Base-by-base conservation (phyloP, 2,797 vertebrate species). In the Martes flavigula region DNA sequence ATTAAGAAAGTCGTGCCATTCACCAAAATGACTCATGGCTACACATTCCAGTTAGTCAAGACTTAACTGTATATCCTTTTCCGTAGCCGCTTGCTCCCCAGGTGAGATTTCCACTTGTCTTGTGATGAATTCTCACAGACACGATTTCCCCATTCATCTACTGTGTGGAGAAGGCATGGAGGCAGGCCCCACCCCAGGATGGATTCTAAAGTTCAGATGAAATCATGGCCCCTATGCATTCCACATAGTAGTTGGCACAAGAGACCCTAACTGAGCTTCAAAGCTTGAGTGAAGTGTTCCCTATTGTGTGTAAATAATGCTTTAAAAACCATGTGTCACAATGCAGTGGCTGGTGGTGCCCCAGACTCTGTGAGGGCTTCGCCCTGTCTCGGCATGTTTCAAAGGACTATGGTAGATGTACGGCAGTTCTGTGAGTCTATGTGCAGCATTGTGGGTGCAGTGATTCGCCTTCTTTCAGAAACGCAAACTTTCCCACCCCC, bases 401-500 rank as follows among this genome's bases (percentile, higher is more conserved):
- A 4, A 81, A 94, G 91, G 91, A 97, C 70, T 95, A 98, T 97
- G 97, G 32, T 98, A 96, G 96, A 90, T 91, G 97, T 97, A 88
- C 96, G 38, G 68, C 93, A 96, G 82, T 94, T 93, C 96, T 64
- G 85, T 98, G 98, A 98, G 97, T 98, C 97, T 91, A 90, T 83
- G 93, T 97, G 97, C 91, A 98, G 96, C 96, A 93, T 97, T 98
- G 98, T 97, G 98, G 97, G 98, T 98, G 96, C 97, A 98, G 98
- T 98, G 96, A 97, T 97, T 96, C 56, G 97, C 97, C 97, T 98
- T 98, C 97, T 97, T 97, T 72, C 95, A 85, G 97, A 97, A 98
- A 91, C 98, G 95, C 98, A 96, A 97, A 94, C 72, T 84, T 92
- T 56, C 66, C 95, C 92, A 54, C 14, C 75, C 73, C 92, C 96